phyloP scores from a whole-genome alignment of 2,888 invertebrate genomes.

The Atethmia centrago region DNA sequence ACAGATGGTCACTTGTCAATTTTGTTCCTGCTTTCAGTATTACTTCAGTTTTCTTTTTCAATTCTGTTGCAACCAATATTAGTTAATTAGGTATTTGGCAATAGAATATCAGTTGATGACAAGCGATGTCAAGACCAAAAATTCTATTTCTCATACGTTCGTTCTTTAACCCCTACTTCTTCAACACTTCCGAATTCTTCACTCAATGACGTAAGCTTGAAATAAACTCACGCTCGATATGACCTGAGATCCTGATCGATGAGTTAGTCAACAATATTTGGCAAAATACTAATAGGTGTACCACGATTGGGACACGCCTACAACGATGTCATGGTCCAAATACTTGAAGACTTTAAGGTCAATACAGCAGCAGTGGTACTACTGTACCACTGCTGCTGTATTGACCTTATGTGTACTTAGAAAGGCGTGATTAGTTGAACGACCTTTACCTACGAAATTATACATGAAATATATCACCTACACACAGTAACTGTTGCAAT shows the following conservation, averaged over 20 bases:
- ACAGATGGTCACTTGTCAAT: background rate
- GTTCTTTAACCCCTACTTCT: constrained; percentile 25
- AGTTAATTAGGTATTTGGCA: constrained; percentile 27
- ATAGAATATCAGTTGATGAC: constrained; percentile 7
- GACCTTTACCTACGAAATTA: constrained; percentile 76
- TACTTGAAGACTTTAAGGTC: constrained; percentile 63
- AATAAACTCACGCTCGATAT: constrained; percentile 23
- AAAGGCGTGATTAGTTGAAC: constrained; percentile 76
- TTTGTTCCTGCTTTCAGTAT: constrained; percentile 12
- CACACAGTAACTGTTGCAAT: constrained; percentile 68
- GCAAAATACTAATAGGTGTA: constrained; percentile 44
- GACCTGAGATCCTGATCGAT: constrained; percentile 37
- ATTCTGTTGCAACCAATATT: background rate
- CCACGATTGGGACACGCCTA: constrained; percentile 28
- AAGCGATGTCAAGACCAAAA: constrained; percentile 33
- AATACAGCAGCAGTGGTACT: too few species aligned
- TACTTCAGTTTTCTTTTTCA: constrained; percentile 1
- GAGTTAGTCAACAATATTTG: constrained; percentile 45
- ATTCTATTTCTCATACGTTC: background rate
- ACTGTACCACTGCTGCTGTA: constrained; percentile 69
- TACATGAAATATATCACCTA: constrained; percentile 73
- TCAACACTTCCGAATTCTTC: constrained; percentile 33
- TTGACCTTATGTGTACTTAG: constrained; percentile 78
- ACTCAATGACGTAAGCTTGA: constrained; percentile 31
- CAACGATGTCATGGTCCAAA: constrained; percentile 71